Percentiles rank a stretch among this genome's conserved stretches.
phyloP scores from a whole-genome alignment of 1,140 invertebrate species.

The Chrysoperla carnea region DNA sequence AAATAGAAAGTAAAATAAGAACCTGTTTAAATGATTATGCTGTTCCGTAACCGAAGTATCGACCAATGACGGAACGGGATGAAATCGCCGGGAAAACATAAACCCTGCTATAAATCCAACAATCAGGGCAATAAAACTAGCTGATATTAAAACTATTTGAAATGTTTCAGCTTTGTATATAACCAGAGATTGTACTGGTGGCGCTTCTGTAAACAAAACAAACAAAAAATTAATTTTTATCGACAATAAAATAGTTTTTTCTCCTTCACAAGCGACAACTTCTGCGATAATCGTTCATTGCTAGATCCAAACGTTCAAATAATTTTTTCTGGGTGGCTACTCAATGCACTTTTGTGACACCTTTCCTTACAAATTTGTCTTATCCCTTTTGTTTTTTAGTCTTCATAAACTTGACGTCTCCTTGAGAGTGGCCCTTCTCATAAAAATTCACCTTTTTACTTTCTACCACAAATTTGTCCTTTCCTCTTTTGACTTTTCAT shows the following conservation, averaged over 20 bases:
- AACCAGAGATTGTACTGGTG: slow-evolving; percentile 39
- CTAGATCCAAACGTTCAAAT: neutral
- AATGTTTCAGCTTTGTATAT: slow-evolving; percentile 65
- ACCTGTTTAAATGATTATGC: slow-evolving; percentile 36
- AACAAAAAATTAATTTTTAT: neutral
- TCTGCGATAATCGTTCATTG: no score
- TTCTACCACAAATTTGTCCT: no score
- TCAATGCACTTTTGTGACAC: neutral
- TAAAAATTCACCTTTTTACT: no score
- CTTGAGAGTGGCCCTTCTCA: no score
- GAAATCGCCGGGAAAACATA: slow-evolving; percentile 59
- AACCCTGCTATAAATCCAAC: slow-evolving; percentile 70
- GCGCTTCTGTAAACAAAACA: slow-evolving; percentile 28
- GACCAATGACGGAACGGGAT: slow-evolving; percentile 48
- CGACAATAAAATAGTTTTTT: neutral
- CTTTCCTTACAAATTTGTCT: neutral
- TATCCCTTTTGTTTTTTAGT: neutral
- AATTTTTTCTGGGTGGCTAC: neutral
- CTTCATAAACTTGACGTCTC: no score
- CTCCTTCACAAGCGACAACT: no score
- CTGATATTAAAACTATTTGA: slow-evolving; percentile 56
- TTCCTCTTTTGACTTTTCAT: no score
- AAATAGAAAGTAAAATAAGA: slow-evolving; percentile 1
- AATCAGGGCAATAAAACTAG: slow-evolving; percentile 59
- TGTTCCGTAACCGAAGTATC: slow-evolving; percentile 55